These are phyloP conservation scores for Porites lutea DNA, from an alignment of 64 coral and sea anemone genomes.

Conservation along the genomic window DNA sequence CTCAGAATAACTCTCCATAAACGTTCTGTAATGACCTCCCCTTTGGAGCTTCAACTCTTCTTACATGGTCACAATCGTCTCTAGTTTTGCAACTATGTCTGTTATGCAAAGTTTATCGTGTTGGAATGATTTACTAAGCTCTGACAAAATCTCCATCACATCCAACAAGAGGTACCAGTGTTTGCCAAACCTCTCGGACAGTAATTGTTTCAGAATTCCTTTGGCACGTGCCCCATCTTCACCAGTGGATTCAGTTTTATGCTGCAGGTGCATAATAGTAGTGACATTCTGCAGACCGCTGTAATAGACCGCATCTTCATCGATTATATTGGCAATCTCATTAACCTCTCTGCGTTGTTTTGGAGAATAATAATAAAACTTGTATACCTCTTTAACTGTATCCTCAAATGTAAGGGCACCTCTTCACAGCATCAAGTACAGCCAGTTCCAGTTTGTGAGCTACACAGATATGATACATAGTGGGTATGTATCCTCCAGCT, in stretches of 20 bases:
- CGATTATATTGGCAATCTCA: not conserved
- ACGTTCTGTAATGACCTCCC: no score
- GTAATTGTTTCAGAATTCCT: not conserved
- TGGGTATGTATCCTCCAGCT: not conserved
- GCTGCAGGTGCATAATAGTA: not conserved
- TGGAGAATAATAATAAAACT: constrained; percentile 1
- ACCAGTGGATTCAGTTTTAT: not conserved
- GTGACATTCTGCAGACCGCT: not conserved
- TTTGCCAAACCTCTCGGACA: not conserved
- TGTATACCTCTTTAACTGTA: not conserved
- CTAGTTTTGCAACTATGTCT: not conserved
- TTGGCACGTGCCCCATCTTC: not conserved
- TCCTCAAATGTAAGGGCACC: not conserved
- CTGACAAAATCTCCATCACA: not conserved
- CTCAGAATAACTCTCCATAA: no score
- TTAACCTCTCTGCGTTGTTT: not conserved
- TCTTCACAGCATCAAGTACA: not conserved
- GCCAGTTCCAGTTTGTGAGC: not conserved
- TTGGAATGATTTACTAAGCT: not conserved
- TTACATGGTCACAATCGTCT: not conserved
- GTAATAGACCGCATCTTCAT: no score
- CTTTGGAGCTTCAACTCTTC: not conserved
- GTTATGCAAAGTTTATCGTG: not conserved
- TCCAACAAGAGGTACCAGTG: not conserved
- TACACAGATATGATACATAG: not conserved